Conservation (phyloP, 2,888 invertebrate species). For the Ypsolopha sequella region DNA sequence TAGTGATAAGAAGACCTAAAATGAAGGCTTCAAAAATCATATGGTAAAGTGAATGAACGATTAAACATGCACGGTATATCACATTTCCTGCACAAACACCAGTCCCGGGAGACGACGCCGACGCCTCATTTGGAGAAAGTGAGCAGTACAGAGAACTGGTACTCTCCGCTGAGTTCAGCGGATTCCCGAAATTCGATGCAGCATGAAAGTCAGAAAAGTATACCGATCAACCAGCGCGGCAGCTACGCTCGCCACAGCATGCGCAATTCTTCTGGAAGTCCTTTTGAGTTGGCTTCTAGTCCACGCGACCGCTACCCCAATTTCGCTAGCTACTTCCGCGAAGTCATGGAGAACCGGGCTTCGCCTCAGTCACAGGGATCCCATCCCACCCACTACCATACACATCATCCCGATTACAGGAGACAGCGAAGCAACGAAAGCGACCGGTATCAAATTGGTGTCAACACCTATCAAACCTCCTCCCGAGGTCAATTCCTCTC, state of each 20-base stretch:
- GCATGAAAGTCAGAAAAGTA: slow-evolving; percentile 27
- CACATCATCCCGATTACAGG: slow-evolving; percentile 35
- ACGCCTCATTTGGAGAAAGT: slow-evolving; percentile 44
- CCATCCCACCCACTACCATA: slow-evolving; percentile 27
- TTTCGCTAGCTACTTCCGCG: slow-evolving; percentile 59
- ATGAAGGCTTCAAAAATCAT: slow-evolving; percentile 7
- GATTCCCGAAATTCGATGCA: slow-evolving; percentile 26
- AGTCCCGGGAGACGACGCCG: slow-evolving; percentile 39
- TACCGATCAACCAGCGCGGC: slow-evolving; percentile 39
- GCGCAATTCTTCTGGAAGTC: slow-evolving; percentile 32
- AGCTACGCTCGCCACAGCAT: slow-evolving; percentile 34
- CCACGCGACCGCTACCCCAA: slow-evolving; percentile 55
- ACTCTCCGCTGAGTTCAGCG: slow-evolving; percentile 35
- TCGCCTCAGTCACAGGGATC: slow-evolving; percentile 12
- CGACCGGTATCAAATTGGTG: slow-evolving; percentile 37
- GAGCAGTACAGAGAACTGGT: slow-evolving; percentile 59
- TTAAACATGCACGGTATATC: slow-evolving; percentile 60
- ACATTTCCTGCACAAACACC: slow-evolving; percentile 48
- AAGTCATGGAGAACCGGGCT: slow-evolving; percentile 37
- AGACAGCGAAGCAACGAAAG: slow-evolving; percentile 32
- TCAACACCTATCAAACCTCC: slow-evolving; percentile 37
- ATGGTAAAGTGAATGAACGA: background rate
- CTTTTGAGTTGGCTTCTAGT: slow-evolving; percentile 48
- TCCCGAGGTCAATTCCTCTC: slow-evolving; percentile 51
- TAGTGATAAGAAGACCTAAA: slow-evolving; percentile 4